Conservation (phyloP, 2,888 invertebrate species). For the Cordilura impudica region DNA sequence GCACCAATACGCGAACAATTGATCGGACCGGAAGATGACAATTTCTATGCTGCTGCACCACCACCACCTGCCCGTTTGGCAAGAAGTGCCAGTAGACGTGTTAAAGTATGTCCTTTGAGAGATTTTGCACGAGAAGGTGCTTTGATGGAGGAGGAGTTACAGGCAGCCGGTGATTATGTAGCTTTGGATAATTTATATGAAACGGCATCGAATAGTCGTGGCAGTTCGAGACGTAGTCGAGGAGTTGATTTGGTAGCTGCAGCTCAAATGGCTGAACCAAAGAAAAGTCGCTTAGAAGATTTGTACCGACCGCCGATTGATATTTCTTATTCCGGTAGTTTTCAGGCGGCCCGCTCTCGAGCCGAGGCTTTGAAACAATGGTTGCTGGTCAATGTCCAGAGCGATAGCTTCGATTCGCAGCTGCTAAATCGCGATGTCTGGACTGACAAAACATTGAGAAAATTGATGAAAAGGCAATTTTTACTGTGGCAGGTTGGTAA, state of each 20-base stretch:
- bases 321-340: constrained; percentile 82
- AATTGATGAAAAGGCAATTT: constrained; percentile 82
- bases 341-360: constrained; percentile 80
- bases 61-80: constrained; percentile 67
- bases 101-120: constrained; percentile 75
- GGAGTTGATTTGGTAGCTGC: constrained; percentile 68
- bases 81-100: constrained; percentile 69
- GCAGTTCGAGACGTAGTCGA: constrained; percentile 64
- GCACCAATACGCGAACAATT: constrained; percentile 76
- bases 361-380: constrained; percentile 81
- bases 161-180: constrained; percentile 64
- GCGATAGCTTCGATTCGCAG: constrained; percentile 84
- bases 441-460: constrained; percentile 81
- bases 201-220: constrained; percentile 39
- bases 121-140: constrained; percentile 77
- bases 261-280: constrained; percentile 63
- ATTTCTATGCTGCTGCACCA: constrained; percentile 71
- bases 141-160: constrained; percentile 75
- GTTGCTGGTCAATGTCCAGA: constrained; percentile 85
- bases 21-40: constrained; percentile 76
- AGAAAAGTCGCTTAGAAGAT: constrained; percentile 81
- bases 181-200: constrained; percentile 61
- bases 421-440: constrained; percentile 85
- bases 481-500: constrained; percentile 83
- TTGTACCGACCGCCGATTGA: constrained; percentile 84